These are phyloP conservation scores for Actinia tenebrosa DNA, from an alignment of 64 coral and sea anemone genomes.

Conservation along the genomic window DNA sequence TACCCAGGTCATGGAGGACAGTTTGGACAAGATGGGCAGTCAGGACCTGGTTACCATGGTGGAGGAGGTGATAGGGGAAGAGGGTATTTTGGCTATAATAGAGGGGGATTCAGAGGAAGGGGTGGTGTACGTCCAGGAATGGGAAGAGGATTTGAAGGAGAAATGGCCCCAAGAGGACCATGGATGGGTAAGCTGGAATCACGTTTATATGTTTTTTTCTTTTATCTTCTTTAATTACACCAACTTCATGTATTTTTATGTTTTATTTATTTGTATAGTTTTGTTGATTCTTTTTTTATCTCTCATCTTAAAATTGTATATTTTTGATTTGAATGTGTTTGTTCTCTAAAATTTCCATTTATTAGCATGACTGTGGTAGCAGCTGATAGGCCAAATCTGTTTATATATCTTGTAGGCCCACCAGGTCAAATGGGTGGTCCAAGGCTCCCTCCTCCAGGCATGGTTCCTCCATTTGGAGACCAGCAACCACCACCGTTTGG, in stretches of 20 bases:
- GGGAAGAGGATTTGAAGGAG: constrained; percentile 80
- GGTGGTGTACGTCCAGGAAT: constrained; percentile 73
- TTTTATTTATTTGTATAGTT: no score
- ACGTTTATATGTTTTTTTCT: neutral
- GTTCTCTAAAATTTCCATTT: no score
- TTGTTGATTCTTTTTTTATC: no score
- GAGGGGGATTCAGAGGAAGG: constrained; percentile 74
- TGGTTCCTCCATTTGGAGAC: constrained; percentile 38
- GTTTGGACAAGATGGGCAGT: constrained; percentile 15
- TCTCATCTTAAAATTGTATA: no score
- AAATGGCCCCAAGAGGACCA: constrained; percentile 76
- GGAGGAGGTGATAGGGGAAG: constrained; percentile 47
- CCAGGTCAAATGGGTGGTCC: constrained; percentile 3
- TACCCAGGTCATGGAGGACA: neutral
- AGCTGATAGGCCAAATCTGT: no score
- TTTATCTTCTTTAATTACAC: neutral
- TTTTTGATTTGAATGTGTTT: no score
- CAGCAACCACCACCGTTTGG: constrained; percentile 49
- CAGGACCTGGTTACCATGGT: constrained; percentile 24
- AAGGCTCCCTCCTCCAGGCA: constrained; percentile 23
- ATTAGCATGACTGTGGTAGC: no score
- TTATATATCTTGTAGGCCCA: neutral
- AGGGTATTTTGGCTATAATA: constrained; percentile 51
- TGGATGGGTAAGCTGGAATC: constrained; percentile 83
- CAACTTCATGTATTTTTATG: neutral